Base-by-base conservation (phyloP, 1,140 invertebrate species). In the Heliconius hewitsoni region DNA sequence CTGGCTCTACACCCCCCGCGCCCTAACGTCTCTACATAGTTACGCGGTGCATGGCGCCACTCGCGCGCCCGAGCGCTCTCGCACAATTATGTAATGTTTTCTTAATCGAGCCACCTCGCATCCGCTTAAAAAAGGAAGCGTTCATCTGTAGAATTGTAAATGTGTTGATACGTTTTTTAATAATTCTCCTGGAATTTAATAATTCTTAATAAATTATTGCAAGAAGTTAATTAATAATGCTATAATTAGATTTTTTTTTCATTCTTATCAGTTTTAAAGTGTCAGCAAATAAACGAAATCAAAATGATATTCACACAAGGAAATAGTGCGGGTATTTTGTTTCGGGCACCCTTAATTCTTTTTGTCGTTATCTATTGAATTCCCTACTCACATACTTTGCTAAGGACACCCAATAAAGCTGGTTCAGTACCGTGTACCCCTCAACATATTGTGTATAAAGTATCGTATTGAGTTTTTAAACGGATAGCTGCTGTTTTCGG, bases 41-140 rank as follows among this genome's bases (percentile, higher is more conserved):
- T 92, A 91, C 88, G 92, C 90, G 91, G 89, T 88, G 89, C 89
- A 91, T 84, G 93, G 91, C 93, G 93, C 91, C 90, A 93, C 91
- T 92, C 89, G 90, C 91, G 87, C 89, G 85, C 83, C 83, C 82
- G 84, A 84, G 85, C 86, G 86, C 89, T 89, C 89, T 93, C 89
- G 85, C 88, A 91, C 91, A 94, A 94, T 94, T 94, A 94, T 93
- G 88, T 92, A 93, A 93, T 94, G 91, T 94, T 94, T 94, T 92
- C 91, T 92, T 93, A 91, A 92, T 94, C 88, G 88, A 93, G 85
- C 89, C 83, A 89, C 85, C 87, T 83, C 86, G 81, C 80, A 89
- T 86, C 81, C 81, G 82, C 81, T 87, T 85, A 85, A 90, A 90
- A 90, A 88, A 87, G 79, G 81, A 85, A 87, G 81, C 81, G 82